A percentile compares a stretch with the other conserved stretches of the same genome.
phyloP scores from a whole-genome alignment of 2,797 vertebrate species.

The Erethizon dorsatum region DNA sequence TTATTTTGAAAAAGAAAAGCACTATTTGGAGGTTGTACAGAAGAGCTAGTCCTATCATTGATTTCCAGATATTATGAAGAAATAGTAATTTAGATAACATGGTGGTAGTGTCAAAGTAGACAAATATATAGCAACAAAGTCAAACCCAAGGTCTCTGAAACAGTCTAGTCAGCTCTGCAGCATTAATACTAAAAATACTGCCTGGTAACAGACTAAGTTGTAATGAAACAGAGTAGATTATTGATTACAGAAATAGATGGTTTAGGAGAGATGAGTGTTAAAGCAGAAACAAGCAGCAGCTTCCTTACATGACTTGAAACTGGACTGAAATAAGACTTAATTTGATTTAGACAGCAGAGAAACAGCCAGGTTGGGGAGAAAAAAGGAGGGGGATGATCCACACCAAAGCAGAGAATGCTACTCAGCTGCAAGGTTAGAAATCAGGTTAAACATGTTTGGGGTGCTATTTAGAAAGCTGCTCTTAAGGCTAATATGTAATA shows the following conservation, averaged over 20 bases:
- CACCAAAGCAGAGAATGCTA: background rate
- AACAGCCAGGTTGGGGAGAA: conserved; percentile 40
- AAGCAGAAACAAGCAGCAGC: background rate
- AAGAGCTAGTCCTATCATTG: background rate
- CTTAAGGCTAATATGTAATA: background rate
- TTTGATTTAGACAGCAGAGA: conserved; percentile 48
- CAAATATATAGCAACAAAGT: background rate
- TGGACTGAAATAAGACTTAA: conserved; percentile 27
- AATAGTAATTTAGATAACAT: background rate
- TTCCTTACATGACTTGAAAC: conserved; percentile 57
- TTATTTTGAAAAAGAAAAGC: conserved; percentile 45
- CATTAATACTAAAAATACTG: background rate
- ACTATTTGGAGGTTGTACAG: background rate
- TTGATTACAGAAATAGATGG: conserved; percentile 4
- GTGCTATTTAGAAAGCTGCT: conserved; percentile 47
- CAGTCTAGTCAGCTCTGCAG: background rate
- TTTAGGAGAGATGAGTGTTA: conserved; percentile 43
- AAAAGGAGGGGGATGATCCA: background rate
- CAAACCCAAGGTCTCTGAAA: background rate
- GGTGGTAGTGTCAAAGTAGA: background rate
- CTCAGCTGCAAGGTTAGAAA: conserved; percentile 13
- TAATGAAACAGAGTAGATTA: conserved; percentile 26
- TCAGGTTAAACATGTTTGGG: background rate
- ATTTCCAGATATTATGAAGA: conserved; percentile 9
- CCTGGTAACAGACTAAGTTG: background rate